phyloP scores from a whole-genome alignment of 2,113 vertebrate species.

The Nannobrachium achirus region DNA sequence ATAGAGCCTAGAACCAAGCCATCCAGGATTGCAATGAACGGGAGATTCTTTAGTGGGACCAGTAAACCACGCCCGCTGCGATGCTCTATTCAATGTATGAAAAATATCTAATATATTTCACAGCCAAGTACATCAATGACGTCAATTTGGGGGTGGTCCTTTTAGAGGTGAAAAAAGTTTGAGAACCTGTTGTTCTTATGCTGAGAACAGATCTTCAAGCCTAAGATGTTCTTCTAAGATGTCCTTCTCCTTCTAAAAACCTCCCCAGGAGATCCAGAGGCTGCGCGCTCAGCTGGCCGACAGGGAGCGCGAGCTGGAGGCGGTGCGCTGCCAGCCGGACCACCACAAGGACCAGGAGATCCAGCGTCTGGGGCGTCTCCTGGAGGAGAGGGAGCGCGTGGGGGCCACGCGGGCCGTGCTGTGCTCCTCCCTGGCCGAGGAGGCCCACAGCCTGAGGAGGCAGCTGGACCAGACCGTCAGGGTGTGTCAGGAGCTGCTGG shows the following conservation, averaged over 20 bases:
- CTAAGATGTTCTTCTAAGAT: too few species aligned
- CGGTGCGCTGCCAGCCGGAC: conserved; percentile 72
- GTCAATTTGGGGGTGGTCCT: too few species aligned
- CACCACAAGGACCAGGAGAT: conserved; percentile 84
- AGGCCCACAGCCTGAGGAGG: conserved; percentile 85
- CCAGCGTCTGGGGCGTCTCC: conserved; percentile 72
- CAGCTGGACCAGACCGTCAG: conserved; percentile 86
- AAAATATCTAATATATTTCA: too few species aligned
- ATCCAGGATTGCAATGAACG: too few species aligned
- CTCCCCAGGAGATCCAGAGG: conserved; percentile 83
- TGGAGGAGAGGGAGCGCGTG: conserved; percentile 81
- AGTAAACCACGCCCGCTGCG: too few species aligned
- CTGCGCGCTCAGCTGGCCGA: conserved; percentile 79
- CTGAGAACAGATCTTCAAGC: too few species aligned
- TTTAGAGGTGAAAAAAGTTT: too few species aligned
- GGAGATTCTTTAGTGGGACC: too few species aligned
- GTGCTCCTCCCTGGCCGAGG: conserved; percentile 86
- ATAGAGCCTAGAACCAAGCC: too few species aligned
- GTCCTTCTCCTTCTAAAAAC: too few species aligned
- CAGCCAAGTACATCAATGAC: too few species aligned
- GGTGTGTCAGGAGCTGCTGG: conserved; percentile 91
- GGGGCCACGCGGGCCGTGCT: conserved; percentile 84
- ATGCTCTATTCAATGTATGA: too few species aligned
- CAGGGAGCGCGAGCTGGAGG: conserved; percentile 81
- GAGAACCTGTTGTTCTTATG: not conserved